Conservation (phyloP, 2,113 vertebrate genomes). For the Oryzias curvinotus region DNA sequence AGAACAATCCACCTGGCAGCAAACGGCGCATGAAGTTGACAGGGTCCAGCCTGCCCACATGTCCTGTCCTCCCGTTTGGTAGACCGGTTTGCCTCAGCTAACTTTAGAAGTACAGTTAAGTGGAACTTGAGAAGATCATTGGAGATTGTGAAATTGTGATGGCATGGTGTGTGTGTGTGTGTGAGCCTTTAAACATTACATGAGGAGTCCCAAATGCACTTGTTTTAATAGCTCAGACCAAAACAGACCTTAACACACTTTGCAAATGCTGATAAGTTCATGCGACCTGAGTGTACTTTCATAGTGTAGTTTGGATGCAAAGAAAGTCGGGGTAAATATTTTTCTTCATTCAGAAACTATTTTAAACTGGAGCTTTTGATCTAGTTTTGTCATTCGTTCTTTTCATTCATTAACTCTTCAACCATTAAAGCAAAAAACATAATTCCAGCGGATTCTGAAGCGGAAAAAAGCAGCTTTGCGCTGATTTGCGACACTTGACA, state of each 20-base stretch:
- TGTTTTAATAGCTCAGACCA: constrained; percentile 34
- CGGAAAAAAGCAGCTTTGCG: too few relatives aligned
- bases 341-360: too few relatives aligned
- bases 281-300: constrained; percentile 19
- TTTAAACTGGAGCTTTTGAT: too few relatives aligned
- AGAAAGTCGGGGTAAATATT: too few relatives aligned
- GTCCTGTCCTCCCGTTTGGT: background rate
- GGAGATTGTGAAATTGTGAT: constrained; percentile 3
- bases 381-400: too few relatives aligned
- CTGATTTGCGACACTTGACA: too few relatives aligned
- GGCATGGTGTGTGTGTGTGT: constrained; percentile 1
- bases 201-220: constrained; percentile 23
- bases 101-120: constrained; percentile 16
- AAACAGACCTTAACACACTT: constrained; percentile 55
- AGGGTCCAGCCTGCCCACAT: background rate
- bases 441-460: too few relatives aligned
- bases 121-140: constrained; percentile 10
- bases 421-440: too few relatives aligned
- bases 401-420: too few relatives aligned
- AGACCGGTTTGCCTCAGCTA: constrained; percentile 14
- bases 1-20: constrained; percentile 52
- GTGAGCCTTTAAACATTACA: constrained; percentile 15
- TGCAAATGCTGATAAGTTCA: constrained; percentile 45
- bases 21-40: constrained; percentile 22
- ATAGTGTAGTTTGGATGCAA: constrained; percentile 17